Evolutionary conservation across 2,888 invertebrate species (phyloP).

Genomic region (Poecilobothrus nobilitatus): DNA sequence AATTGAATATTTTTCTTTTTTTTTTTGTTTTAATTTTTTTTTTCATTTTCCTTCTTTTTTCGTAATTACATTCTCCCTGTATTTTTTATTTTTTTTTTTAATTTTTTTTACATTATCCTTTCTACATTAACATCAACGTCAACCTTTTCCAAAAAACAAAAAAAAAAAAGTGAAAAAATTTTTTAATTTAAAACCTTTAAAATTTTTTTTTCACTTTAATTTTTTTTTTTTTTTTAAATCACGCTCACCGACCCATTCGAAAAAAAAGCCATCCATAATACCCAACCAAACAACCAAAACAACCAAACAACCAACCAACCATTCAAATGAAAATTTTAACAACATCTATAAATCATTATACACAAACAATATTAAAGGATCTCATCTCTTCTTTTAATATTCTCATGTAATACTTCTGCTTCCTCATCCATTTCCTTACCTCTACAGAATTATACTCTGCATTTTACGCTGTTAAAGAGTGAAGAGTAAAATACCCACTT

Average conservation of each 20-base stretch:
- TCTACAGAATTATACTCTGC: too few relatives aligned
- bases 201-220: not conserved
- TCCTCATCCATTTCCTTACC: too few relatives aligned
- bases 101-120: slow-evolving; percentile 1
- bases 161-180: not conserved
- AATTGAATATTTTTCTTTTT: not conserved
- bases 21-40: not conserved
- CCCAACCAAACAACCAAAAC: too few relatives aligned
- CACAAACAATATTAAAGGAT: too few relatives aligned
- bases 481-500: not conserved
- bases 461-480: too few relatives aligned
- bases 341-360: not conserved
- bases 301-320: not conserved
- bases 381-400: too few relatives aligned
- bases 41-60: not conserved
- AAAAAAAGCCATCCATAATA: not conserved
- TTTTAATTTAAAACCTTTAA: not conserved
- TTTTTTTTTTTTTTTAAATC: not conserved
- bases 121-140: slow-evolving; percentile 3
- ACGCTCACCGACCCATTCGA: not conserved
- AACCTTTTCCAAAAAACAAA: not conserved
- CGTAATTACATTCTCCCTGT: not conserved
- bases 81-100: not conserved
- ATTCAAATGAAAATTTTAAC: not conserved
- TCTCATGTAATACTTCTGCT: too few relatives aligned